Conservation (phyloP, 2,113 vertebrate species). For the Euleptes europaea region DNA sequence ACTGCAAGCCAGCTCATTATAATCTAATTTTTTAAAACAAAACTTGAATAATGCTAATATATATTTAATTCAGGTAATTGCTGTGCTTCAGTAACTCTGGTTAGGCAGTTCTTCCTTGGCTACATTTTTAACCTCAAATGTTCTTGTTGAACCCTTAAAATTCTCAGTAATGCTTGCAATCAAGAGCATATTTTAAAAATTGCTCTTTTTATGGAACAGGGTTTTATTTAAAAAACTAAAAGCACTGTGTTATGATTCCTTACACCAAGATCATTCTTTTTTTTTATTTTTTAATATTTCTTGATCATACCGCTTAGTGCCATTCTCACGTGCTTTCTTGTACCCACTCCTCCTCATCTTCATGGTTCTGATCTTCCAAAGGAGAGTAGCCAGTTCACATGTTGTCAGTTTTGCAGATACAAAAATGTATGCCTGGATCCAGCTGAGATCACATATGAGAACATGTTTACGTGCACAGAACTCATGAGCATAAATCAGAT, state of each 20-base stretch:
- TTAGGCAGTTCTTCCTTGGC: neutral
- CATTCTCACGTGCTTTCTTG: neutral
- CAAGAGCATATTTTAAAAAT: neutral
- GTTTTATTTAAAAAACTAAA: no score
- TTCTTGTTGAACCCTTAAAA: neutral
- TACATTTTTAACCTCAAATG: neutral
- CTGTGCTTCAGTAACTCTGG: neutral
- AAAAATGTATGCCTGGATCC: neutral
- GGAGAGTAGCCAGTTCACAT: neutral
- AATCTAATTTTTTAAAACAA: conserved; percentile 11
- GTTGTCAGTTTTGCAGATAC: neutral
- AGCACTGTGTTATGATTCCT: no score
- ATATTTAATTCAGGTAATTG: neutral
- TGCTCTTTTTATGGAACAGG: no score
- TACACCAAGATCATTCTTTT: no score
- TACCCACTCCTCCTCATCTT: neutral
- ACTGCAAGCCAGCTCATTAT: conserved; percentile 27
- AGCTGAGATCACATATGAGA: neutral
- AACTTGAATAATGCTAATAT: neutral
- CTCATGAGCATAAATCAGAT: neutral
- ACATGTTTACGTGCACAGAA: neutral
- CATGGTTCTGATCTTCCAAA: neutral
- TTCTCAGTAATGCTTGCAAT: conserved; percentile 11
- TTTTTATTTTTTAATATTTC: neutral
- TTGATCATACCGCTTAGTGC: neutral